Percentiles rank a stretch among this genome's conserved stretches.
Evolutionary conservation across 1,140 invertebrate genomes (phyloP).

Genomic region (Zaprionus nigranus): DNA sequence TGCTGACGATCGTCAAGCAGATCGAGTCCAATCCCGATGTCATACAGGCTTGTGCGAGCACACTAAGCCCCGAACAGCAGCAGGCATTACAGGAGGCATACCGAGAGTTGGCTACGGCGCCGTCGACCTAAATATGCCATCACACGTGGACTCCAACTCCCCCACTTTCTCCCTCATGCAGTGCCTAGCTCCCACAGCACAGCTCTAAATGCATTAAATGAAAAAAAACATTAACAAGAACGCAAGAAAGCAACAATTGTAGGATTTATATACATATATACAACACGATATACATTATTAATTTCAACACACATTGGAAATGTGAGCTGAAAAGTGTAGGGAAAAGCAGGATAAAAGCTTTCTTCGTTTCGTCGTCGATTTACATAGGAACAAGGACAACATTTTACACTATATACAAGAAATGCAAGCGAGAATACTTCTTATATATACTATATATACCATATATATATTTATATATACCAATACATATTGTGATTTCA

Average conservation of each 20-base stretch:
- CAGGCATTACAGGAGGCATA: constrained; percentile 90
- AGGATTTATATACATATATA: constrained; percentile 38
- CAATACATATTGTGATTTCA: constrained; percentile 74
- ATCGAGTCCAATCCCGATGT: constrained; percentile 91
- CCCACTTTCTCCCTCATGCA: not conserved
- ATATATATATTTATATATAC: constrained; percentile 49
- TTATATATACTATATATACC: constrained; percentile 11
- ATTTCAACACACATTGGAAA: constrained; percentile 22
- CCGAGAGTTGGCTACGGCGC: constrained; percentile 65
- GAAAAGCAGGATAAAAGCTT: constrained; percentile 20
- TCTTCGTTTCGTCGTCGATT: constrained; percentile 12
- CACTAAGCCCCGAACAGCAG: constrained; percentile 91
- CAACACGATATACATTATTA: constrained; percentile 12
- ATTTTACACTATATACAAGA: constrained; percentile 10
- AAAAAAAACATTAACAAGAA: constrained; percentile 14
- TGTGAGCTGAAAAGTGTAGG: constrained; percentile 28
- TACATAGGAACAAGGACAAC: not conserved
- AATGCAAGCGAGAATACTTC: not conserved
- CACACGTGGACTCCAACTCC: not conserved
- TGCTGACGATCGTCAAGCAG: constrained; percentile 90
- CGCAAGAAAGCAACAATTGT: constrained; percentile 10
- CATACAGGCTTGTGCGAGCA: constrained; percentile 92
- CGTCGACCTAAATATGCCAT: constrained; percentile 42
- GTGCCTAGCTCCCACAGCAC: constrained; percentile 10
- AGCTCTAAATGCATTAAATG: constrained; percentile 11